Evolutionary conservation across 2,888 invertebrate species (phyloP).

Genomic region (Dryomyza anilis): DNA sequence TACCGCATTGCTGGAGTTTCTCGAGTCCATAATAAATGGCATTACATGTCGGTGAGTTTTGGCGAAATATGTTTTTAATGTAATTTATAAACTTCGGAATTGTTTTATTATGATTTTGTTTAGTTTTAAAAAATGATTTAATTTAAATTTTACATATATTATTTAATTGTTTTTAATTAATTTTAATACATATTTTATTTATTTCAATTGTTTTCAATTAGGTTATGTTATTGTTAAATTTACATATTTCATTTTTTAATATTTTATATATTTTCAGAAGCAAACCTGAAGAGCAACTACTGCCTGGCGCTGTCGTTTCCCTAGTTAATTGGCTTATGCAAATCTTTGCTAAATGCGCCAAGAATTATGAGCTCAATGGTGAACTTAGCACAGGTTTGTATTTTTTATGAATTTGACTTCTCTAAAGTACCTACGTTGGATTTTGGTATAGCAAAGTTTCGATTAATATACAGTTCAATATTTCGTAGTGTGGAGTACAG

Average conservation of each 20-base stretch:
- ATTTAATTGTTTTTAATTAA: too few relatives aligned
- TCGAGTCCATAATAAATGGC: slow-evolving; percentile 72
- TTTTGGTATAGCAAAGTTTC: too few relatives aligned
- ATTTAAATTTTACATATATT: too few relatives aligned
- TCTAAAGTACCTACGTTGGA: not conserved
- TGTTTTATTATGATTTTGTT: too few relatives aligned
- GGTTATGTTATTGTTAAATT: too few relatives aligned
- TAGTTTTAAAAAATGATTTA: too few relatives aligned
- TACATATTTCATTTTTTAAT: slow-evolving; percentile 4
- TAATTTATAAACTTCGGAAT: too few relatives aligned
- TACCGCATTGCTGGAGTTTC: slow-evolving; percentile 81
- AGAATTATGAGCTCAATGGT: slow-evolving; percentile 51
- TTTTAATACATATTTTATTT: too few relatives aligned
- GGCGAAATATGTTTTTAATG: too few relatives aligned
- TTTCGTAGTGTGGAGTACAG: too few relatives aligned
- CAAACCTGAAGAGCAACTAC: slow-evolving; percentile 84
- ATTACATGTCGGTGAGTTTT: slow-evolving; percentile 62
- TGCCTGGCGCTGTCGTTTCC: slow-evolving; percentile 83
- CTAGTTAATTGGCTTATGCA: slow-evolving; percentile 82
- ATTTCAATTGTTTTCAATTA: too few relatives aligned
- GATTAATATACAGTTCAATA: too few relatives aligned
- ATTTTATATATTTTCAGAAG: slow-evolving; percentile 63
- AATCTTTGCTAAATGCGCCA: slow-evolving; percentile 65
- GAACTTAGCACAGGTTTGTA: slow-evolving; percentile 41
- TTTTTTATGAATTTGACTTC: not conserved